Percentiles rank a stretch among this genome's conserved stretches.
phyloP scores from a whole-genome alignment of 92 coral and sea anemone genomes.

The Meandrina meandrites region DNA sequence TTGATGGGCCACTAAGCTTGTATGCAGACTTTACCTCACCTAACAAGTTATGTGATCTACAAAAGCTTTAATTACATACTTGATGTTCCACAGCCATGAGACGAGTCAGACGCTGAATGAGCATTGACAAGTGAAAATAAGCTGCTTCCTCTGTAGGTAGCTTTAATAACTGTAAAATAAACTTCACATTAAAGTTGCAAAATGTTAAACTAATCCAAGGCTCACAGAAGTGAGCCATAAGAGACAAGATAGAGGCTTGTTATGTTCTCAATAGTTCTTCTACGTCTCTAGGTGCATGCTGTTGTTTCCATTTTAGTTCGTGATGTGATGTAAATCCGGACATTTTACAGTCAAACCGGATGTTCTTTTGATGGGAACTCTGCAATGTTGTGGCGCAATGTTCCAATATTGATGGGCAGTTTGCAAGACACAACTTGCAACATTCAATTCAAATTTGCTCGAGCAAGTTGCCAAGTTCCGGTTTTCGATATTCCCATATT shows the following conservation, averaged over 20 bases:
- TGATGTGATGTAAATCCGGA: neutral
- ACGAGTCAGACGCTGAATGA: slow-evolving; percentile 75
- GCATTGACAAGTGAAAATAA: slow-evolving; percentile 54
- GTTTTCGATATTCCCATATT: too few species aligned
- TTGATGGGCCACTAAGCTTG: too few species aligned
- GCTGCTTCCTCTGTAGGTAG: slow-evolving; percentile 60
- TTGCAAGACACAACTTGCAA: too few species aligned
- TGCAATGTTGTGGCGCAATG: too few species aligned
- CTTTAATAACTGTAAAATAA: slow-evolving; percentile 46
- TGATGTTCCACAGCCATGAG: slow-evolving; percentile 91
- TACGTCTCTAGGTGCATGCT: neutral
- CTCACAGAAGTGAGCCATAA: neutral
- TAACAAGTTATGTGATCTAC: neutral
- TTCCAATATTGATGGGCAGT: too few species aligned
- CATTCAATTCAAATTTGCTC: too few species aligned
- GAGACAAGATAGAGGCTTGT: neutral
- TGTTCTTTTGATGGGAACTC: too few species aligned
- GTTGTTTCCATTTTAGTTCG: neutral
- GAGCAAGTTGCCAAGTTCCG: too few species aligned
- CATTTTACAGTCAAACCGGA: too few species aligned
- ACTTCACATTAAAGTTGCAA: neutral
- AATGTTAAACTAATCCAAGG: neutral
- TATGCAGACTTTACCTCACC: too few species aligned
- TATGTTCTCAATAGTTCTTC: too few species aligned
- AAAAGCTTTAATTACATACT: slow-evolving; percentile 49